Evolutionary conservation across 2,113 vertebrate genomes (phyloP).

Genomic region (Megaceryle torquata): DNA sequence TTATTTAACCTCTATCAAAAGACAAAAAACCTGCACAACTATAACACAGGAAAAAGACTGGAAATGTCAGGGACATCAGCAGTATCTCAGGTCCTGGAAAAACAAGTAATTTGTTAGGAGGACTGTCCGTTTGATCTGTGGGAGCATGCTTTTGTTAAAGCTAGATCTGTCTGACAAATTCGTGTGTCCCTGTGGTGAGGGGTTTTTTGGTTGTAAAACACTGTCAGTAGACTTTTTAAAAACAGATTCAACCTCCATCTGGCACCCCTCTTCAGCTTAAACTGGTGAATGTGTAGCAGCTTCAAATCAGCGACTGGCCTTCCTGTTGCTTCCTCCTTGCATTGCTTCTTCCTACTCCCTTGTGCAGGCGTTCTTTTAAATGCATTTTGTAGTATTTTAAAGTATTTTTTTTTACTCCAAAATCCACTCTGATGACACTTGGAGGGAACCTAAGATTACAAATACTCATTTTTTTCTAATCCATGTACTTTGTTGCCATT

Average conservation of each 20-base stretch:
- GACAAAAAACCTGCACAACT: not conserved
- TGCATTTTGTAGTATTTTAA: not conserved
- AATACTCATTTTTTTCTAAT: not conserved
- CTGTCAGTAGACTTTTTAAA: not conserved
- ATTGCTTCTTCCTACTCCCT: not conserved
- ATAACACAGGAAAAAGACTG: not conserved
- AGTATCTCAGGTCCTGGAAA: not conserved
- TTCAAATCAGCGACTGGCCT: not conserved
- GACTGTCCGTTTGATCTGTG: not conserved
- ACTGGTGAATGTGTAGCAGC: fast-evolving
- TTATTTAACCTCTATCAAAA: not conserved
- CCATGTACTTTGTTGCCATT: not conserved
- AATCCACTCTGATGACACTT: not conserved
- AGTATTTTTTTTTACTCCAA: not conserved
- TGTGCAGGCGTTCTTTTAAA: not conserved
- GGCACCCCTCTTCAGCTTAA: not conserved
- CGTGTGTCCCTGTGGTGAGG: fast-evolving
- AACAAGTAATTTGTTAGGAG: not conserved
- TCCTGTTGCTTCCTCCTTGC: not conserved
- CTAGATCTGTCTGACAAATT: not conserved
- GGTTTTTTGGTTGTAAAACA: not conserved
- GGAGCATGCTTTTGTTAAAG: not conserved
- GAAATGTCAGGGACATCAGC: not conserved
- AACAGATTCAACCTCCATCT: not conserved
- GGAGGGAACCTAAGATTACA: not conserved